These are phyloP conservation scores for Synchiropus splendidus DNA, from an alignment of 2,113 vertebrate species.

Conservation along the genomic window DNA sequence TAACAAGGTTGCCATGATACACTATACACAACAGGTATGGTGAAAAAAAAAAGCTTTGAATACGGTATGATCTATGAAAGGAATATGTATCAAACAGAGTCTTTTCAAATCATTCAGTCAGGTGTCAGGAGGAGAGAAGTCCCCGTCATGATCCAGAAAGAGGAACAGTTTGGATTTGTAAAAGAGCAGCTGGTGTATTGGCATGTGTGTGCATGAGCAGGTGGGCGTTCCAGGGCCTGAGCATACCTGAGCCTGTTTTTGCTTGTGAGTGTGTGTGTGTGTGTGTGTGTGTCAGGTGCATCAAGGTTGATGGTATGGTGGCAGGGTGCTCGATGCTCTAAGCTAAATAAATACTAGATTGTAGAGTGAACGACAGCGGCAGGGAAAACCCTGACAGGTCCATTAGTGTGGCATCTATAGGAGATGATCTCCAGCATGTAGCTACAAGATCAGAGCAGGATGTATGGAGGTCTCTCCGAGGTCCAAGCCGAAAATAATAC, in stretches of 20 bases:
- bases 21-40: not conserved
- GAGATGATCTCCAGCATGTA: slow-evolving; percentile 16
- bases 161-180: not conserved
- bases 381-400: slow-evolving; percentile 7
- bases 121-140: too few species aligned
- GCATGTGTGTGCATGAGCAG: not conserved
- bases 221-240: slow-evolving; percentile 3
- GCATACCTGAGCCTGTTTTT: slow-evolving; percentile 29
- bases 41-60: not conserved
- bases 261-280: slow-evolving; percentile 7
- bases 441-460: slow-evolving; percentile 11
- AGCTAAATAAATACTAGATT: slow-evolving; percentile 25
- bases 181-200: not conserved
- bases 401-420: slow-evolving; percentile 7
- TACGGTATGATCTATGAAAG: not conserved
- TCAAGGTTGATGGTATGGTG: slow-evolving; percentile 10
- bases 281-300: slow-evolving; percentile 2
- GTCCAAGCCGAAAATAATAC: too few species aligned
- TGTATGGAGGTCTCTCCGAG: too few species aligned
- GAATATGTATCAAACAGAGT: not conserved
- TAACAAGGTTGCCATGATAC: not conserved
- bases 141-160: too few species aligned
- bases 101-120: too few species aligned
- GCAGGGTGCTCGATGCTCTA: slow-evolving; percentile 21
- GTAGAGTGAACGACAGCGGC: not conserved